phyloP scores from a whole-genome alignment of 2,113 vertebrate genomes.

The Madoqua kirkii region DNA sequence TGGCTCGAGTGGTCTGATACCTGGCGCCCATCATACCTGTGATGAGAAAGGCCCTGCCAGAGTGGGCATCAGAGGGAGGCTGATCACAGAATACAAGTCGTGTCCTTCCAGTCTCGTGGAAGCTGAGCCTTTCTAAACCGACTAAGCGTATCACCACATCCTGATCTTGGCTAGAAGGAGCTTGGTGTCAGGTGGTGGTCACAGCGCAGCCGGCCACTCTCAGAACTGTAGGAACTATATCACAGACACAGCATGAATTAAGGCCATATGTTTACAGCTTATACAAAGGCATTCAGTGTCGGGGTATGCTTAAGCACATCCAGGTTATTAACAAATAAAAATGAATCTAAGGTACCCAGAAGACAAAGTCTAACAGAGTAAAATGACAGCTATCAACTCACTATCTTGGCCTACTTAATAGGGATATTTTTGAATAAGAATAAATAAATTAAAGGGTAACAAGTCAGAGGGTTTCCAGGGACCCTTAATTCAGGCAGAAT shows the following conservation, averaged over 20 bases:
- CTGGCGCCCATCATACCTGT: neutral
- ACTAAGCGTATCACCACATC: rapidly evolving
- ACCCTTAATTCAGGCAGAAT: neutral
- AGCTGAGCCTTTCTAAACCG: neutral
- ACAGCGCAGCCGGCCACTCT: neutral
- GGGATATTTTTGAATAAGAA: neutral
- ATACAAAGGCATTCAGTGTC: rapidly evolving
- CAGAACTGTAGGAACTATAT: rapidly evolving
- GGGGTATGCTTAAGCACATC: neutral
- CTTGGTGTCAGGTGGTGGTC: neutral
- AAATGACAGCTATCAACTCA: neutral
- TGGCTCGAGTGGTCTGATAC: too few relatives aligned
- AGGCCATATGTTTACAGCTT: neutral
- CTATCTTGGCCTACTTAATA: neutral
- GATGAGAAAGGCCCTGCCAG: neutral
- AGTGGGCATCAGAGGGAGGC: rapidly evolving
- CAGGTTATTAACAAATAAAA: neutral
- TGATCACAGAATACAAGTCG: rapidly evolving
- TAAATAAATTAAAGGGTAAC: neutral
- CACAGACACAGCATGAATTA: neutral
- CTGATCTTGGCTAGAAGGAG: neutral
- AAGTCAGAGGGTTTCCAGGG: neutral
- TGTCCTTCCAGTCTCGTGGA: neutral
- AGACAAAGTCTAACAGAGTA: neutral
- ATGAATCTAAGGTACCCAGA: rapidly evolving